These are phyloP conservation scores for Perca fluviatilis DNA, from an alignment of 2,113 vertebrate species.

Conservation along the genomic window DNA sequence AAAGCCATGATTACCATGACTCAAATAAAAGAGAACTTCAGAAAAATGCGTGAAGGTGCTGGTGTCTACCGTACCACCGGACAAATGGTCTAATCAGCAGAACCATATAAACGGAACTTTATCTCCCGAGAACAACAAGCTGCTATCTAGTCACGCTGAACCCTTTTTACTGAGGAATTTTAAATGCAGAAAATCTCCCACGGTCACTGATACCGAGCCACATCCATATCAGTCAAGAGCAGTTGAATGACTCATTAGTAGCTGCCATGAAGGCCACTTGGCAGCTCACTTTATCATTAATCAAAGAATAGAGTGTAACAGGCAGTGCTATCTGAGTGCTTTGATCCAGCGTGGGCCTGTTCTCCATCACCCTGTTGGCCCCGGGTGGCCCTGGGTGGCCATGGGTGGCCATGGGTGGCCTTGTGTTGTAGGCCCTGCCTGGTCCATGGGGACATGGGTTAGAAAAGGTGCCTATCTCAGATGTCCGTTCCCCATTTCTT, in stretches of 20 bases:
- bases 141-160: neutral
- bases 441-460: constrained; percentile 49
- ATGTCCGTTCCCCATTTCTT: constrained; percentile 52
- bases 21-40: neutral
- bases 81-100: neutral
- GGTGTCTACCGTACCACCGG: neutral
- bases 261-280: constrained; percentile 56
- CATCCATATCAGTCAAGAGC: constrained; percentile 66
- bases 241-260: constrained; percentile 65
- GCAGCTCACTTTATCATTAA: constrained; percentile 65
- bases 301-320: constrained; percentile 66
- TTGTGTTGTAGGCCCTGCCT: constrained; percentile 4
- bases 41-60: neutral
- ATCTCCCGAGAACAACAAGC: constrained; percentile 20
- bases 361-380: constrained; percentile 51
- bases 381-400: constrained; percentile 17
- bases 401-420: constrained; percentile 20
- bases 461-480: constrained; percentile 61
- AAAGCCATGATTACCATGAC: neutral
- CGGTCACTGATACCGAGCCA: constrained; percentile 41
- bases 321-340: constrained; percentile 62
- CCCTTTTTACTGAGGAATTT: constrained; percentile 52
- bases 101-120: constrained; percentile 8
- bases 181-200: constrained; percentile 21
- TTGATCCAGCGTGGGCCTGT: constrained; percentile 70